phyloP scores from a whole-genome alignment of 1,140 invertebrate species.

The Piezodorus guildinii region DNA sequence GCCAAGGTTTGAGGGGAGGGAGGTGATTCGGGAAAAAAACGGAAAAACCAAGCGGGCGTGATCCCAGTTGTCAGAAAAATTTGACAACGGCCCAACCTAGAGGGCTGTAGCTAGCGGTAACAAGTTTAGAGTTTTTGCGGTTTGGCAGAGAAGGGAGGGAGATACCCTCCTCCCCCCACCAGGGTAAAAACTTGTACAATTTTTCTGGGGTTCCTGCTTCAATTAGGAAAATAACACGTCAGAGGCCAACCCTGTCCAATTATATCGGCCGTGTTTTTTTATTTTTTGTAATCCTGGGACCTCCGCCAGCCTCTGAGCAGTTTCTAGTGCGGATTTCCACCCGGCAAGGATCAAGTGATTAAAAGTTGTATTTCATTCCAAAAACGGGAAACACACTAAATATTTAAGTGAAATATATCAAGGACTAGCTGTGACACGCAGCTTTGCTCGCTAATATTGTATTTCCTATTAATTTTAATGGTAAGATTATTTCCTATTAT shows the following conservation, averaged over 20 bases:
- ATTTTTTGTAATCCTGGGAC: background rate
- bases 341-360: too few relatives aligned
- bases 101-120: background rate
- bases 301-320: too few relatives aligned
- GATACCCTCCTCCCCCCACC: background rate
- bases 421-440: too few relatives aligned
- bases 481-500: too few relatives aligned
- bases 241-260: constrained; percentile 7
- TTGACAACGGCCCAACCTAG: background rate
- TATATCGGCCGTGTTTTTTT: constrained; percentile 9
- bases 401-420: too few relatives aligned
- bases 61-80: constrained; percentile 13
- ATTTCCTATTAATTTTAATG: too few relatives aligned
- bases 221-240: constrained; percentile 15
- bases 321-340: too few relatives aligned
- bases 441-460: too few relatives aligned
- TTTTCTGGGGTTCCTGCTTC: constrained; percentile 6
- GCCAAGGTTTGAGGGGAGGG: background rate
- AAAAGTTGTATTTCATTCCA: too few relatives aligned
- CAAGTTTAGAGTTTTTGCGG: constrained; percentile 7
- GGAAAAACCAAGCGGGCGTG: background rate
- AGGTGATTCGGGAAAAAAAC: background rate
- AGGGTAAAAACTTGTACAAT: constrained; percentile 12
- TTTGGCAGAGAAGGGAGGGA: too few relatives aligned
- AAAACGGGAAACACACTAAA: too few relatives aligned